phyloP scores from a whole-genome alignment of 2,888 invertebrate species.

The Drosophila phalerata region DNA sequence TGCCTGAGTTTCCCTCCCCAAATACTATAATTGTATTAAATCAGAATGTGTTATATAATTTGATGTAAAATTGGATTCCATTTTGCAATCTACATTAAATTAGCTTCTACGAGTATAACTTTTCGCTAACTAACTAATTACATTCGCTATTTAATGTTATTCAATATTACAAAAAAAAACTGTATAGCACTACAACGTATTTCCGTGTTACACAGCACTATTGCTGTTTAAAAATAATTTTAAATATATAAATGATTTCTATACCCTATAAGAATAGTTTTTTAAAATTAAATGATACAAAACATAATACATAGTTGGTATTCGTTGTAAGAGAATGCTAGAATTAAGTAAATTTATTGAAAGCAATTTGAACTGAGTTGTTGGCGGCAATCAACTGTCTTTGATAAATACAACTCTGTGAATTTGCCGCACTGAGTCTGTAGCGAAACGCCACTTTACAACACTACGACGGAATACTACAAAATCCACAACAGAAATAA shows the following conservation, averaged over 20 bases:
- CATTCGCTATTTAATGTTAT: background rate
- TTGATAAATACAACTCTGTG: conserved; percentile 40
- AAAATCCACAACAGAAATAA: too few species aligned
- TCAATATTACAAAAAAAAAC: conserved; percentile 3
- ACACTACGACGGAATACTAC: too few species aligned
- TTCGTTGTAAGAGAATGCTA: background rate
- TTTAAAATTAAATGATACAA: background rate
- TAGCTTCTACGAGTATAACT: background rate
- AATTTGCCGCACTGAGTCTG: conserved; percentile 10
- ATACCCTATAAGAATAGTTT: too few species aligned
- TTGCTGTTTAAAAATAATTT: background rate
- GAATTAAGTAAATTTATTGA: background rate
- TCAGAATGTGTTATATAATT: conserved; percentile 15
- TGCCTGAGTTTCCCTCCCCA: conserved; percentile 4
- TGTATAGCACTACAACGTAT: conserved; percentile 11
- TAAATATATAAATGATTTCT: background rate
- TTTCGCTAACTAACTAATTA: conserved; percentile 3
- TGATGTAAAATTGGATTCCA: background rate
- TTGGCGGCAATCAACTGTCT: conserved; percentile 15
- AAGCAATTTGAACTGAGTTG: conserved; percentile 1
- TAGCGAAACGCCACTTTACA: background rate
- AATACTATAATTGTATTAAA: background rate
- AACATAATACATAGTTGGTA: background rate
- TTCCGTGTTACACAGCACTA: background rate
- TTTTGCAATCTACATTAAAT: background rate